A percentile compares a stretch with the other conserved stretches of the same genome.
These are phyloP conservation scores for Ctenomys sociabilis DNA, from an alignment of 2,113 vertebrate genomes.

Conservation along the genomic window DNA sequence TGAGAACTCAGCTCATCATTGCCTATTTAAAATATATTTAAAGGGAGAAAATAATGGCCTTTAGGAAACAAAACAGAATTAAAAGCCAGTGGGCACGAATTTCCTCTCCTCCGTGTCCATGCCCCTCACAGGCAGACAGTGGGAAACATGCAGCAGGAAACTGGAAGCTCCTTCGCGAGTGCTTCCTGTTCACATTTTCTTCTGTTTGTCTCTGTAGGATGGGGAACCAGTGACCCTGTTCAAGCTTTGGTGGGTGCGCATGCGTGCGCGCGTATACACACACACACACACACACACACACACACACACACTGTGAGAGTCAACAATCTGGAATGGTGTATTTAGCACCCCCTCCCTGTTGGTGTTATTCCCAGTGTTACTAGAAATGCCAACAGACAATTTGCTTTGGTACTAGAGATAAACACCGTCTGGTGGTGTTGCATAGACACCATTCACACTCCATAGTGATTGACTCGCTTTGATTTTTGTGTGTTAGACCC, in stretches of 20 bases:
- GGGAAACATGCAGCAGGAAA: neutral
- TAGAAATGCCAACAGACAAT: constrained; percentile 60
- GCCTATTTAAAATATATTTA: neutral
- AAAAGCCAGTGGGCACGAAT: neutral
- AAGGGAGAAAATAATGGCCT: neutral
- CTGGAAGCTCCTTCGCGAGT: neutral
- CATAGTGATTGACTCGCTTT: constrained; percentile 4
- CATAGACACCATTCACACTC: constrained; percentile 11
- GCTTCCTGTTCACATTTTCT: neutral
- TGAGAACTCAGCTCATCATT: constrained; percentile 4
- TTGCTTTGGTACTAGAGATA: constrained; percentile 44
- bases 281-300: too few relatives aligned
- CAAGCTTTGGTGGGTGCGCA: neutral
- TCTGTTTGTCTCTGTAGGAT: neutral
- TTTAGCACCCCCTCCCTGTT: neutral
- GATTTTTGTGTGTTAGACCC: neutral
- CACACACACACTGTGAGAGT: neutral
- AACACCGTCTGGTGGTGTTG: constrained; percentile 56
- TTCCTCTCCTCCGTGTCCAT: neutral
- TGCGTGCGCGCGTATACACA: too few relatives aligned
- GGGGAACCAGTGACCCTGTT: neutral
- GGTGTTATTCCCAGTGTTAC: constrained; percentile 10
- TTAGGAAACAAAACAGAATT: neutral
- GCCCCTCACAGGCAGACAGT: neutral
- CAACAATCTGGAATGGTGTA: constrained; percentile 48